These are phyloP conservation scores for Columba guinea DNA, from an alignment of 2,797 vertebrate species.

Conservation along the genomic window DNA sequence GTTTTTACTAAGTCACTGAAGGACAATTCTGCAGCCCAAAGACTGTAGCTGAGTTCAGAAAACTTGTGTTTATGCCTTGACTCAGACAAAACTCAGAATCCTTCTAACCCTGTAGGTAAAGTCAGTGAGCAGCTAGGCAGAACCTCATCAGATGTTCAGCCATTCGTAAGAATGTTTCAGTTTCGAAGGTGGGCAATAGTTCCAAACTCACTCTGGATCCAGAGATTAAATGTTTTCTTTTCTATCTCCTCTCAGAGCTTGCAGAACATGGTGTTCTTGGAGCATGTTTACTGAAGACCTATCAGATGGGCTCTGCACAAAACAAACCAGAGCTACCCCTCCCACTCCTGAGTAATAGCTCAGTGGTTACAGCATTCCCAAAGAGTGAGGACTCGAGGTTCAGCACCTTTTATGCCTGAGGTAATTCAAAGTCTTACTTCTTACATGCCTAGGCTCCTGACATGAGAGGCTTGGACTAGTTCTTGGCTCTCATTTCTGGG, in stretches of 20 bases:
- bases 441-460: background rate
- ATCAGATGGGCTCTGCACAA: slow-evolving; percentile 66
- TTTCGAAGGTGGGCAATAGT: background rate
- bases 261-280: slow-evolving; percentile 43
- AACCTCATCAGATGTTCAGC: background rate
- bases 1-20: background rate
- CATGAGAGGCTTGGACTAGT: background rate
- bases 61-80: background rate
- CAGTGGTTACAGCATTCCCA: slow-evolving; percentile 35
- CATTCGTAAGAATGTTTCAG: background rate
- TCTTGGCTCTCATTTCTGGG: background rate
- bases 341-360: slow-evolving; percentile 41
- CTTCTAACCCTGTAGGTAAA: background rate
- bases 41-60: background rate
- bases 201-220: background rate
- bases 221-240: slow-evolving; percentile 9
- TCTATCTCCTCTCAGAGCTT: background rate
- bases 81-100: background rate
- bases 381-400: slow-evolving; percentile 6
- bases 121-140: background rate
- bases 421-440: slow-evolving; percentile 1
- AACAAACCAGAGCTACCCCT: slow-evolving; percentile 45
- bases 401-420: slow-evolving; percentile 29
- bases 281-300: slow-evolving; percentile 56
- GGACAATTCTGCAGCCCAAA: background rate